phyloP scores from a whole-genome alignment of 1,140 invertebrate genomes.

The Diabrotica virgifera region DNA sequence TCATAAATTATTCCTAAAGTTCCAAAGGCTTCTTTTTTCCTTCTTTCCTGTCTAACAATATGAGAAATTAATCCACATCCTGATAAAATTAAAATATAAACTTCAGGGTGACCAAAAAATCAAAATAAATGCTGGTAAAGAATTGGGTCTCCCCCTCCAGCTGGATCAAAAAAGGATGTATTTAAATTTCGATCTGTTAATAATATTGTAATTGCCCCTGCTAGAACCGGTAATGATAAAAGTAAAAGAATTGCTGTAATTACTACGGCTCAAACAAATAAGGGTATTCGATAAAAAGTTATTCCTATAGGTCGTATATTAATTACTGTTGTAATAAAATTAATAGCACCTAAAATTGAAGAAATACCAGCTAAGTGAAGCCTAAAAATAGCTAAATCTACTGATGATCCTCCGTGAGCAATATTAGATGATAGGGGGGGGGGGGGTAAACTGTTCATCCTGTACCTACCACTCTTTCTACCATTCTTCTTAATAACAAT shows the following conservation, averaged over 20 bases:
- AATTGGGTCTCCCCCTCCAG: conserved; percentile 66
- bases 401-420: conserved; percentile 57
- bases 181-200: conserved; percentile 69
- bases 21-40: conserved; percentile 60
- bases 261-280: conserved; percentile 65
- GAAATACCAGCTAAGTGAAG: conserved; percentile 64
- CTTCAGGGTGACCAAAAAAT: conserved; percentile 76
- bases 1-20: conserved; percentile 62
- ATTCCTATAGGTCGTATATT: conserved; percentile 54
- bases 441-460: conserved; percentile 70
- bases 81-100: conserved; percentile 69
- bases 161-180: conserved; percentile 67
- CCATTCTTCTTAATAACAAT: conserved; percentile 55
- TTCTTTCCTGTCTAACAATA: conserved; percentile 58
- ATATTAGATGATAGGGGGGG: conserved; percentile 56
- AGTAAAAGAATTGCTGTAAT: conserved; percentile 64
- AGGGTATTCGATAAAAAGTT: conserved; percentile 54
- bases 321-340: conserved; percentile 62
- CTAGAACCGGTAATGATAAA: conserved; percentile 68
- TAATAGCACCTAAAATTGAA: conserved; percentile 65
- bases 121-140: conserved; percentile 77
- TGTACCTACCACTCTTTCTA: conserved; percentile 61
- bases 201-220: conserved; percentile 70
- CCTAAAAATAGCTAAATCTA: conserved; percentile 67
- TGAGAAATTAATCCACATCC: conserved; percentile 65